Evolutionary conservation across 2,797 vertebrate species (phyloP).

Genomic region (Melanotaenia pygmaea): DNA sequence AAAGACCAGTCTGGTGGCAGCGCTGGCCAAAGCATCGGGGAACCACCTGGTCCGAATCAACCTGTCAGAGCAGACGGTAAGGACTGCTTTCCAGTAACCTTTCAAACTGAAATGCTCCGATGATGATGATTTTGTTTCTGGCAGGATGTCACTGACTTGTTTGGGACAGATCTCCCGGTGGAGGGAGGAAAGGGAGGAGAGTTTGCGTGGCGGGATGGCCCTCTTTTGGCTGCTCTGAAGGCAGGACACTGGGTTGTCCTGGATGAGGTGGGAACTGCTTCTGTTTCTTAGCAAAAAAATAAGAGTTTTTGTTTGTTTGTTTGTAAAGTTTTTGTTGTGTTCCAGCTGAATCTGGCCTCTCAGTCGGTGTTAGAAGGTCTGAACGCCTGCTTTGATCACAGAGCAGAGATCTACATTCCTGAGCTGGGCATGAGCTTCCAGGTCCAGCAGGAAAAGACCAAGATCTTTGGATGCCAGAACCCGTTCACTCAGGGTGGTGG

Average conservation of each 20-base stretch:
- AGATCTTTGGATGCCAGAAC: constrained; percentile 98
- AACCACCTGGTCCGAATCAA: constrained; percentile 95
- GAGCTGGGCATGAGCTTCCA: constrained; percentile 94
- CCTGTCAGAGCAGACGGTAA: constrained; percentile 97
- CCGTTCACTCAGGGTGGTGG: constrained; percentile 96
- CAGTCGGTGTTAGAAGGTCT: constrained; percentile 97
- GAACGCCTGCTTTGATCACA: constrained; percentile 97
- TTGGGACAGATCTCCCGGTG: constrained; percentile 97
- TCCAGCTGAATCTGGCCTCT: constrained; percentile 94
- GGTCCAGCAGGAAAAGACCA: constrained; percentile 93
- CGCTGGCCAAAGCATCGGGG: constrained; percentile 93
- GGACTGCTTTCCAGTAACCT: not conserved
- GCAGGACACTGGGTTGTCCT: constrained; percentile 96
- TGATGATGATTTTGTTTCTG: not conserved
- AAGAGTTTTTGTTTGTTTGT: not conserved
- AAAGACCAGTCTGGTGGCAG: constrained; percentile 95
- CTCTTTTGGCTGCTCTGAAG: constrained; percentile 92
- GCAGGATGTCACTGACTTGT: constrained; percentile 96
- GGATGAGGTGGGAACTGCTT: constrained; percentile 86
- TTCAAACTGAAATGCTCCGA: not conserved
- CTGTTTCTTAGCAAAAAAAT: not conserved
- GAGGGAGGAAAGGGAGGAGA: constrained; percentile 97
- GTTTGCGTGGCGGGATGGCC: constrained; percentile 96
- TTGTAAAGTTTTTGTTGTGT: not conserved
- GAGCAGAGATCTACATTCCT: constrained; percentile 94